phyloP scores from a whole-genome alignment of 2,113 vertebrate species.

The Percopsis transmontana region DNA sequence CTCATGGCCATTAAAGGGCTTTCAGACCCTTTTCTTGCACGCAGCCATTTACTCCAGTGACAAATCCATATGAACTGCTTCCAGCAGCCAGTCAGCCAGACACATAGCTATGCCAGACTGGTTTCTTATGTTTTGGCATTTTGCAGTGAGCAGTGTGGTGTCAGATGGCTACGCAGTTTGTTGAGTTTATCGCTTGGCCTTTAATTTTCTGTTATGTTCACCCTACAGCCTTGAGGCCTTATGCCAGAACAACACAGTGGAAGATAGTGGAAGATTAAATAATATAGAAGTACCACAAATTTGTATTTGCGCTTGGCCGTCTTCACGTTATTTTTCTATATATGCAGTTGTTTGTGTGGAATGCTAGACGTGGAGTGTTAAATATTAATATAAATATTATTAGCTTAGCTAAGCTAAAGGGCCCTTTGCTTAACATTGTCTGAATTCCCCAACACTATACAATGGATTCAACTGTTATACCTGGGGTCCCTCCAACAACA shows the following conservation, averaged over 20 bases:
- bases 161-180: constrained; percentile 29
- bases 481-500: background rate
- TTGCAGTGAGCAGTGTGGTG: constrained; percentile 35
- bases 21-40: background rate
- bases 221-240: too few species aligned
- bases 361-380: too few species aligned
- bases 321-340: too few species aligned
- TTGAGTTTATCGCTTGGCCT: constrained; percentile 15
- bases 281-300: too few species aligned
- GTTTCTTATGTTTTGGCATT: constrained; percentile 29
- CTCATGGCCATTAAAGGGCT: too few species aligned
- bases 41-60: background rate
- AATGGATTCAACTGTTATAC: background rate
- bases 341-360: too few species aligned
- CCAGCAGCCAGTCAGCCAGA: background rate
- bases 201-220: constrained; percentile 6
- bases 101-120: background rate
- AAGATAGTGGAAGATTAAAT: too few species aligned
- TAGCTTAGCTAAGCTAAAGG: too few species aligned
- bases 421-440: background rate
- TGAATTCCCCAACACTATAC: background rate
- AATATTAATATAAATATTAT: too few species aligned
- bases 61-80: background rate
- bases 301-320: too few species aligned
- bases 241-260: too few species aligned